These are phyloP conservation scores for Drepana arcuata DNA, from an alignment of 1,140 invertebrate species.

Conservation along the genomic window DNA sequence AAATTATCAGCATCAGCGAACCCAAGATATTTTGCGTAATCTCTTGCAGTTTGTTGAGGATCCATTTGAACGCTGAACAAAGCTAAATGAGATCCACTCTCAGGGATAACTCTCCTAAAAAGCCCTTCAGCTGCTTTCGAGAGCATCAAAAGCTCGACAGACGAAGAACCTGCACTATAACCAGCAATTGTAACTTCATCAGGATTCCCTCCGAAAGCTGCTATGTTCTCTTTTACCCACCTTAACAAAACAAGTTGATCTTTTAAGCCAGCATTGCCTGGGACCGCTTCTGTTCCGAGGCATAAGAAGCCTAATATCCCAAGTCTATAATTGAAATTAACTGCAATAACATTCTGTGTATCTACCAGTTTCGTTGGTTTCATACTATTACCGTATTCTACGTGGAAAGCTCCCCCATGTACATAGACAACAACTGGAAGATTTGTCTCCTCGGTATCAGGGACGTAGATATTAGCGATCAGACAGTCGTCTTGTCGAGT, in stretches of 20 bases:
- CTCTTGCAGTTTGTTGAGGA: slow-evolving; percentile 32
- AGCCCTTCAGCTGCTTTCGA: slow-evolving; percentile 30
- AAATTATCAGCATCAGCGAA: slow-evolving; percentile 26
- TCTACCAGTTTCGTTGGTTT: slow-evolving; percentile 16
- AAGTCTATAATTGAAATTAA: slow-evolving; percentile 33
- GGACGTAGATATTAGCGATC: neutral
- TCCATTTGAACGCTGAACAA: slow-evolving; percentile 25
- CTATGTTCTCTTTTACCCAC: slow-evolving; percentile 37
- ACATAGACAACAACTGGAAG: slow-evolving; percentile 18
- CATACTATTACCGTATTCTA: slow-evolving; percentile 13
- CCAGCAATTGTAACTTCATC: slow-evolving; percentile 34
- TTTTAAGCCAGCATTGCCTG: slow-evolving; percentile 39
- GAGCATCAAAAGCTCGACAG: slow-evolving; percentile 29
- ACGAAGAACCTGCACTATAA: slow-evolving; percentile 28
- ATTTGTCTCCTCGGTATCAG: slow-evolving; percentile 7
- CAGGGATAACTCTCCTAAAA: slow-evolving; percentile 38
- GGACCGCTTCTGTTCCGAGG: slow-evolving; percentile 25
- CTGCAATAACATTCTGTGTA: slow-evolving; percentile 20
- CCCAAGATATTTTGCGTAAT: slow-evolving; percentile 23
- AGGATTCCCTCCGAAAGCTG: slow-evolving; percentile 37
- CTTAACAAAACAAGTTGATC: slow-evolving; percentile 31
- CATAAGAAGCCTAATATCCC: slow-evolving; percentile 31
- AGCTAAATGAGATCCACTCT: slow-evolving; percentile 30
- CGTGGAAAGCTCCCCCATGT: slow-evolving; percentile 26
- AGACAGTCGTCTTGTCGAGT: slow-evolving; percentile 5